Evolutionary conservation across 2,113 vertebrate genomes (phyloP).

Genomic region (Microtus richardsoni): DNA sequence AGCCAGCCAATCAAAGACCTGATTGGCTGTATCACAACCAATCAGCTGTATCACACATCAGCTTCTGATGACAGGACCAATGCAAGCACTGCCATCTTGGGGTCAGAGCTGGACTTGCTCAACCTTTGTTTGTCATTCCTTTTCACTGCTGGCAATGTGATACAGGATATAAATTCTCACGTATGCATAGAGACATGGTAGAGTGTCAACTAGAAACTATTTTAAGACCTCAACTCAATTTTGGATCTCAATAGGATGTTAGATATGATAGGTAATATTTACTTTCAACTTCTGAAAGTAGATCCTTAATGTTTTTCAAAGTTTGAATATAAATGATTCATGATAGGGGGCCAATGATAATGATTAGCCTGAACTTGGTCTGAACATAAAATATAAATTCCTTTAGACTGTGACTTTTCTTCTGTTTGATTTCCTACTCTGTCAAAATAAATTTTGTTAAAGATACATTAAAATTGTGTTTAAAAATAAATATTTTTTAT

Average conservation of each 20-base stretch:
- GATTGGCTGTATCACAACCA: too few relatives aligned
- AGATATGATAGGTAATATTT: background rate
- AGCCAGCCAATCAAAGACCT: conserved; percentile 21
- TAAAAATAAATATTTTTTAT: background rate
- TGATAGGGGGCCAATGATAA: background rate
- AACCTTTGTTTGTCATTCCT: background rate
- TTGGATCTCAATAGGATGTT: background rate
- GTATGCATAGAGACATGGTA: background rate
- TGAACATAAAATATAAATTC: background rate
- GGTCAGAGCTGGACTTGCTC: background rate
- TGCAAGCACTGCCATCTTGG: conserved; percentile 38
- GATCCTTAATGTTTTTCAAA: background rate
- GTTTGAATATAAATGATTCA: background rate
- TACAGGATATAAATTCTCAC: background rate
- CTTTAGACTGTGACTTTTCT: background rate
- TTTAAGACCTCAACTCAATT: background rate
- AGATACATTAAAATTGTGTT: background rate
- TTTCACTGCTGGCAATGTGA: background rate
- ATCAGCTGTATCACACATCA: too few relatives aligned
- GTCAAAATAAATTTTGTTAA: background rate
- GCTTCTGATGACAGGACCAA: fast-evolving
- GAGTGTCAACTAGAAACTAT: background rate
- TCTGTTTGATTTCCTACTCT: background rate
- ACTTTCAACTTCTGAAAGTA: background rate
- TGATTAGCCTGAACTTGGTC: background rate